Evolutionary conservation across 2,888 invertebrate genomes (phyloP), one percentile per base, ranked within the genome.

Genomic region (Neuroscelio doddi): DNA sequence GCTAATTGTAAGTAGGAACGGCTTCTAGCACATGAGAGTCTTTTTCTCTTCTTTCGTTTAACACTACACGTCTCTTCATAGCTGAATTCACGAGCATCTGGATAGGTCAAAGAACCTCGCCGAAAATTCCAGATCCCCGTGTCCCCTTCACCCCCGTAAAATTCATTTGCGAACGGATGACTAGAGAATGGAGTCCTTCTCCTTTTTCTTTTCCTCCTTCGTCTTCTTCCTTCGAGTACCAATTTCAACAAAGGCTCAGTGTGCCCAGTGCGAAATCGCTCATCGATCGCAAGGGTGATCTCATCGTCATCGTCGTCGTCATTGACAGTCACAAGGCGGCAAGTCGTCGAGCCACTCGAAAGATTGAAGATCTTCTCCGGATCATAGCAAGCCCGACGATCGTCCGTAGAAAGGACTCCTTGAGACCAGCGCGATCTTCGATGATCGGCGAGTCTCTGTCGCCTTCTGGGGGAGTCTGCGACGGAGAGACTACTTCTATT

Each of bases 1-100:
- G 71, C 74, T 15, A 80, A 66, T 47, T 75, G 74, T 62, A 79
- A 51, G 64, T 75, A 77, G 59, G 73, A 76, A 29, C 68, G 69
- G 51, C 49, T 63, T 49, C 63, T 68, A 10, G 57, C 30, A 45
- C 63, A 64, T 57, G 51, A 59, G 57, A 64, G 61, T 47, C 66
- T 56, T 17, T 7, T 17, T 17, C 16, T 9, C 16, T 10, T 14
- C 44, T 14, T 16, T 14, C 14, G 41, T 38, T 14, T 16, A n/a
- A 21, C 21, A 5, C 21, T 2, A 5, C 21, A 21, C 21, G 2
- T 21, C 21, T 21, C 3, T 5, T 21, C 21, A 5, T 5, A n/a
- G n/a, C n/a, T n/a, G n/a, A n/a, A n/a, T n/a, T n/a, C n/a, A n/a
- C n/a, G n/a, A n/a, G n/a, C n/a, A n/a, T n/a, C n/a, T n/a, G n/a